Conservation (phyloP, 2,797 vertebrate genomes). For the Adrianichthys oophorus region DNA sequence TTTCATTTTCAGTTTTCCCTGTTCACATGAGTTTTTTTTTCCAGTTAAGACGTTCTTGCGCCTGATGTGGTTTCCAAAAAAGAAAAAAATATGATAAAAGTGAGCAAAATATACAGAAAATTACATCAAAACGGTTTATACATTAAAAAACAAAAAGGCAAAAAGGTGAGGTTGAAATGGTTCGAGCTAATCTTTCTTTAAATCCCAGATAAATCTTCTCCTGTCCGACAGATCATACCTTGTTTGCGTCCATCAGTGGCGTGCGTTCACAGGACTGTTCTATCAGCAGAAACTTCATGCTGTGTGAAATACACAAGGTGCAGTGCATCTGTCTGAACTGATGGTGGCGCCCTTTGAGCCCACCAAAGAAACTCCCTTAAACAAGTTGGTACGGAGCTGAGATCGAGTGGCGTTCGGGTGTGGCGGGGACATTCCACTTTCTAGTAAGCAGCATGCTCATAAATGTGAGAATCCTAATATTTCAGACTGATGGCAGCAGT, state of each 20-base stretch:
- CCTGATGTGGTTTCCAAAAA: constrained; percentile 53
- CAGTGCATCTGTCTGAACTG: constrained; percentile 24
- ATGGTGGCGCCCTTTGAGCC: constrained; percentile 16
- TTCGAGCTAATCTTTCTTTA: constrained; percentile 45
- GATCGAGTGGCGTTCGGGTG: constrained; percentile 41
- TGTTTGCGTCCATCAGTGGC: constrained; percentile 23
- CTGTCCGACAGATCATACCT: constrained; percentile 3
- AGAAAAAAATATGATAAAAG: constrained; percentile 23
- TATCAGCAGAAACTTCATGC: constrained; percentile 56
- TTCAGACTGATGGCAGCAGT: constrained; percentile 42
- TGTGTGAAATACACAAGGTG: constrained; percentile 44
- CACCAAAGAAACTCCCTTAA: constrained; percentile 13
- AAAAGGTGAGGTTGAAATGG: constrained; percentile 69
- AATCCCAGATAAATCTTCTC: constrained; percentile 11
- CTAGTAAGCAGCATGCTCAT: constrained; percentile 73
- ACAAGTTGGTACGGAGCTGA: constrained; percentile 33
- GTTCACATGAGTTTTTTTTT: constrained; percentile 14
- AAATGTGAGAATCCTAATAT: constrained; percentile 43
- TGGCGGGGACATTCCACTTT: constrained; percentile 57
- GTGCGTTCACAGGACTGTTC: constrained; percentile 28
- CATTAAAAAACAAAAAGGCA: constrained; percentile 66
- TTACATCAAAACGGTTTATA: constrained; percentile 70
- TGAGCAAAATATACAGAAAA: constrained; percentile 63
- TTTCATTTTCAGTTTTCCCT: constrained; percentile 13
- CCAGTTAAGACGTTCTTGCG: constrained; percentile 21